Percentiles rank a stretch among this genome's conserved stretches.
Evolutionary conservation across 2,888 invertebrate species (phyloP).

Genomic region (Cantharis rustica): DNA sequence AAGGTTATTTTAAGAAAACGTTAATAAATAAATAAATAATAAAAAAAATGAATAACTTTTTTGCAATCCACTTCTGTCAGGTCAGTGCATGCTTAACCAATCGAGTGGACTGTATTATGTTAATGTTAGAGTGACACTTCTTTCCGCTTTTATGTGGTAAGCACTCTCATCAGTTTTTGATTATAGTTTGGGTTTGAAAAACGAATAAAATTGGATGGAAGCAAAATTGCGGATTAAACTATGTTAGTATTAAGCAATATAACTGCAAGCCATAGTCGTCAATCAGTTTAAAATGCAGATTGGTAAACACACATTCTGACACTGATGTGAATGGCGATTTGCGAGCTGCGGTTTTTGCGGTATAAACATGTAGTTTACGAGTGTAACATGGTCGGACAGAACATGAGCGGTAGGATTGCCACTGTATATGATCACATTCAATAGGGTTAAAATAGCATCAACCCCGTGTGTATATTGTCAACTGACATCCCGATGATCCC

Average conservation of each 20-base stretch:
- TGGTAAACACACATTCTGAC: constrained; percentile 53
- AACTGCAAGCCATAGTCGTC: constrained; percentile 46
- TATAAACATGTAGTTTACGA: constrained; percentile 58
- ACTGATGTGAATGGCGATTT: constrained; percentile 57
- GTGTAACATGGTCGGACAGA: constrained; percentile 53
- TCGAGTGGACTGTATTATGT: not conserved
- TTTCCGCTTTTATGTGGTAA: not conserved
- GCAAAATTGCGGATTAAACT: not conserved
- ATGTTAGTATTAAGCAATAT: not conserved
- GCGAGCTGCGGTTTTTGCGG: constrained; percentile 59
- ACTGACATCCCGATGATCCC: constrained; percentile 48
- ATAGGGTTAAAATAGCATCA: constrained; percentile 51
- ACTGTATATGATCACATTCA: constrained; percentile 51
- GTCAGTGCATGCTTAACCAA: not conserved
- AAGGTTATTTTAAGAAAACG: too few species aligned
- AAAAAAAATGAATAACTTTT: too few species aligned
- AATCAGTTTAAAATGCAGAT: constrained; percentile 54
- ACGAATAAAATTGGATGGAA: constrained; percentile 6
- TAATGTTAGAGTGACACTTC: not conserved
- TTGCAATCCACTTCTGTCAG: too few species aligned
- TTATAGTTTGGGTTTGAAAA: constrained; percentile 1
- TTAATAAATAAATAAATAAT: too few species aligned
- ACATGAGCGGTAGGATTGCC: constrained; percentile 54
- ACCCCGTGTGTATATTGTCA: constrained; percentile 44
- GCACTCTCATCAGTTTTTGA: not conserved